Evolutionary conservation across 2,113 vertebrate species (phyloP).

Genomic region (Chinchilla lanigera): DNA sequence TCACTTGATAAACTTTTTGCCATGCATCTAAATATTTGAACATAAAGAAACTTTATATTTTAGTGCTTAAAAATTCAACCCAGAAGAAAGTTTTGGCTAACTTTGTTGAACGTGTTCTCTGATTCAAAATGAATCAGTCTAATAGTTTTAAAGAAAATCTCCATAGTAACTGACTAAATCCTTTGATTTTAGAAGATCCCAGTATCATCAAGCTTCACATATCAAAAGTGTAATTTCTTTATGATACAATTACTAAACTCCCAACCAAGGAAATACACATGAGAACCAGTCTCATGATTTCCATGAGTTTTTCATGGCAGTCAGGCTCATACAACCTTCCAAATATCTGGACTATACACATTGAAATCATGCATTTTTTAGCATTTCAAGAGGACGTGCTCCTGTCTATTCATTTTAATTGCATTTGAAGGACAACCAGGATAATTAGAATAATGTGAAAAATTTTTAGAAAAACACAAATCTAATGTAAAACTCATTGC

Average conservation of each 20-base stretch:
- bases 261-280: not conserved
- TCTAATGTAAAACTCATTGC: not conserved
- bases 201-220: not conserved
- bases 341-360: not conserved
- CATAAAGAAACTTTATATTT: not conserved
- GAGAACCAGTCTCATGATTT: not conserved
- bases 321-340: not conserved
- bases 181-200: not conserved
- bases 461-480: not conserved
- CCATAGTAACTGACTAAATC: not conserved
- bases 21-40: not conserved
- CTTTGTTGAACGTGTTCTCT: not conserved
- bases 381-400: not conserved
- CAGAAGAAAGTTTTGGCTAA: not conserved
- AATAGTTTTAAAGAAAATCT: not conserved
- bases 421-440: not conserved
- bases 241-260: not conserved
- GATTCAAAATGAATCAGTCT: slow-evolving; percentile 11
- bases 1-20: not conserved
- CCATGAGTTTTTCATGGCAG: not conserved
- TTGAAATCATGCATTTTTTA: not conserved
- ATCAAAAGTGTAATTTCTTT: not conserved
- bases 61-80: not conserved
- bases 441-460: not conserved
- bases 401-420: not conserved